Base-by-base conservation (phyloP, 1,140 invertebrate species). In the Hesperophylax magnus region DNA sequence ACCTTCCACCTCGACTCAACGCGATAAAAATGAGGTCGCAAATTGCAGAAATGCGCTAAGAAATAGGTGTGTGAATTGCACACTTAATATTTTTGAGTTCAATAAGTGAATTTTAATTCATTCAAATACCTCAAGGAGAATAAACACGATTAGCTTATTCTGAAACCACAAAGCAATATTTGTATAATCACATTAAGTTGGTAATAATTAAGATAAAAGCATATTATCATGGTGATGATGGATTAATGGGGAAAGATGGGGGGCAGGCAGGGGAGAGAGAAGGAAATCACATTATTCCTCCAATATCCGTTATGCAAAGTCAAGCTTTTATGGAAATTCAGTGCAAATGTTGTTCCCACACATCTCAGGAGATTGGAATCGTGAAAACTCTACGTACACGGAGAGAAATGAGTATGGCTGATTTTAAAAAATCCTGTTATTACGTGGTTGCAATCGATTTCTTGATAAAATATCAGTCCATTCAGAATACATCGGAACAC, bases 311-410 rank as follows among this genome's bases (percentile, higher is more conserved):
- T 52, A 74, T 61, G 75, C 80, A 69, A 79, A 79, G 81, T 78
- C 52, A 63, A 82, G 81, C 81, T 79, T 82, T 82, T 82, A 82
- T 82, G 81, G 71, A 82, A 79, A 82, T 82, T 75, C 27, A 56
- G 58, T 69, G 77, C 63, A 79, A 82, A 82, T 77, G 24, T 47
- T 72, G 76, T 79, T 20, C 52, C 24, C 75, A 61, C 56, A 63
- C 75, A 61, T 63, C 75, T 77, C 58, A 39, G 27, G 31, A 61
- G 56, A n/a, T 27, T 27, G 63, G 31, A 3, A 67, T 67, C 14
- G 5, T 22, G 24, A 22, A 27, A 31, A 7, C 15, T 27, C 24
- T 8, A 65, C 15, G 31, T 6, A 65, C 61, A 39, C 63, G 17
- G 1, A 65, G n/a, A n/a, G n/a, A n/a, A n/a, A n/a, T n/a, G n/a